These are phyloP conservation scores for Diogma glabrata DNA, from an alignment of 2,888 invertebrate genomes.

Conservation along the genomic window DNA sequence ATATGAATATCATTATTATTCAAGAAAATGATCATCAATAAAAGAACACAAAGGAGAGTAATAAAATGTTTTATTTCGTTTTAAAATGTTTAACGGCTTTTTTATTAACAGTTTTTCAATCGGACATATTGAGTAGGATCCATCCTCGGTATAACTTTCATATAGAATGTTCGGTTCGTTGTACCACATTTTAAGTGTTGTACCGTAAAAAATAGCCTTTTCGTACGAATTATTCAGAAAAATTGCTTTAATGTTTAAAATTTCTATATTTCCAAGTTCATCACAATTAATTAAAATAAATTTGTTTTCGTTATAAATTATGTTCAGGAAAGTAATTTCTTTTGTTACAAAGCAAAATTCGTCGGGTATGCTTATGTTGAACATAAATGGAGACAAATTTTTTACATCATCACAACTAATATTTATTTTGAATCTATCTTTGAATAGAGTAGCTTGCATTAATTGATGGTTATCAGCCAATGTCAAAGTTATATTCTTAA, in stretches of 20 bases:
- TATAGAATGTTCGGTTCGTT: conserved; percentile 3
- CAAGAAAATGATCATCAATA: neutral
- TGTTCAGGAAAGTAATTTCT: no score
- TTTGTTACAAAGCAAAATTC: conserved; percentile 7
- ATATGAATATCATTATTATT: no score
- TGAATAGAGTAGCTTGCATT: conserved; percentile 4
- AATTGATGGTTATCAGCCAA: conserved; percentile 2
- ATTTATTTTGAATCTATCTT: neutral
- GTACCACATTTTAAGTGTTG: conserved; percentile 7
- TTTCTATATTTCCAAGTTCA: neutral
- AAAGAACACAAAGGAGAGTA: neutral
- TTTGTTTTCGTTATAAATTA: no score
- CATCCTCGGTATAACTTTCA: conserved; percentile 1
- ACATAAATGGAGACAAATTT: neutral
- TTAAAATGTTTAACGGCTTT: conserved; percentile 1
- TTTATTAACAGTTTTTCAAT: neutral
- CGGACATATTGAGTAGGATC: neutral
- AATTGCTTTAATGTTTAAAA: neutral
- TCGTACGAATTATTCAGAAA: neutral
- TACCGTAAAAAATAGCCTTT: conserved; percentile 8
- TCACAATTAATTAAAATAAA: neutral
- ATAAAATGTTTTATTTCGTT: neutral
- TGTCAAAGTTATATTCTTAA: neutral
- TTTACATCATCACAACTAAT: conserved; percentile 3
- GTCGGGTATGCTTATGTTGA: conserved; percentile 6